Base-by-base conservation (phyloP, 2,113 vertebrate species). In the Lampris megalopsis region DNA sequence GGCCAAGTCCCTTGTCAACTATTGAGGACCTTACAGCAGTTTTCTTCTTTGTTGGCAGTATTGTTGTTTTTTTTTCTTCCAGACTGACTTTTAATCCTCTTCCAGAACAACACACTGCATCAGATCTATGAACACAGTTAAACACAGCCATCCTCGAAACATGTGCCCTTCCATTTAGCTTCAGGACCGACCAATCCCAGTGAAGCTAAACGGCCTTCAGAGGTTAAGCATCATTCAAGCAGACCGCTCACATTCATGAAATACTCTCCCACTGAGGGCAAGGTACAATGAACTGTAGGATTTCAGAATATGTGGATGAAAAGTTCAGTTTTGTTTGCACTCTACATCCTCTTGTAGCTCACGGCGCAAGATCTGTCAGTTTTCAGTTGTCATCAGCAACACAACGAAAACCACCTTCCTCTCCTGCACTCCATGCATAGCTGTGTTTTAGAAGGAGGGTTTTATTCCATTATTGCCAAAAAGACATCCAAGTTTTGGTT, bases 401-500 rank as follows among this genome's bases (percentile, higher is more conserved):
- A 53, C 36, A 52, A 41, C 48, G 48, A 52, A 52, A 50, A 42
- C 45, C 10, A 49, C 40, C 5, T 73, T 80, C 71, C 56, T 70
- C 35, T 45, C 56, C 52, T 50, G 64, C 64, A 42, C 48, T 43
- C 43, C 8, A 2, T 9, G 36, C 43, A 42, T 24, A 1, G 50
- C 71, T 1, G 13, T 45, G 40, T 48, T 91, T 93, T 43, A 95
- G 72, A 0, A 91, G 86, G 93, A 87, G 1, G 92, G 86, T 45
- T 93, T 87, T 63, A 93, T 36, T 45, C 88, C 93, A 8, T 94
- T 95, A 9, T 92, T 92, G 74, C 91, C 86, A 1, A 98, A 98
- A 68, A 99, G 95, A 92, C 95, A 96, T 75, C 93, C 95, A 6
- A 99, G 77, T 88, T 98, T 99, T 9, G 96, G 96, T 75, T 96